Percentiles rank a stretch among this genome's conserved stretches.
Conservation (phyloP, 2,888 invertebrate genomes). For the Scaptomyza reducta region DNA sequence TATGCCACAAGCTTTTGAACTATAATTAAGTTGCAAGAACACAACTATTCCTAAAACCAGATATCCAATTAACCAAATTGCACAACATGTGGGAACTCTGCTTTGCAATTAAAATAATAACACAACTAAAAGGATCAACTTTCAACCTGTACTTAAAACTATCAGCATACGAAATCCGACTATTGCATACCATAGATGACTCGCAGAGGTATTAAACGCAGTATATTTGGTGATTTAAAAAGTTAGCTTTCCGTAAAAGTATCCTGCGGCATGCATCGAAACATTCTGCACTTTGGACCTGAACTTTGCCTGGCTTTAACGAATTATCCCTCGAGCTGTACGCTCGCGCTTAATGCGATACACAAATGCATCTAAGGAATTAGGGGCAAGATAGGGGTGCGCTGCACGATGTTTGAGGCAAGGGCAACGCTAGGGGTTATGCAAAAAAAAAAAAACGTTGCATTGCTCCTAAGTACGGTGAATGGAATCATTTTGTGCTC, state of each 20-base stretch:
- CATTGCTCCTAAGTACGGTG: conserved; percentile 26
- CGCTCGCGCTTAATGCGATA: conserved; percentile 49
- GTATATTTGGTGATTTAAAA: conserved; percentile 15
- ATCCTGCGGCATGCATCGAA: conserved; percentile 13
- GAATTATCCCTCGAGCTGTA: conserved; percentile 36
- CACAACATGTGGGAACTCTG: background rate
- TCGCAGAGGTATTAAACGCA: background rate
- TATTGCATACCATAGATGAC: background rate
- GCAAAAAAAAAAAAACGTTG: too few species aligned
- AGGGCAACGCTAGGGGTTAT: conserved; percentile 24
- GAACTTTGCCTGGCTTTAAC: conserved; percentile 72
- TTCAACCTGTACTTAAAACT: conserved; percentile 5
- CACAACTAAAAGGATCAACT: conserved; percentile 6
- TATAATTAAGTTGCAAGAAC: background rate
- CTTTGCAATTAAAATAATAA: conserved; percentile 1
- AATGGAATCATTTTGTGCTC: conserved; percentile 41
- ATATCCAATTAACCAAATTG: background rate
- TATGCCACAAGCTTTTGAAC: background rate
- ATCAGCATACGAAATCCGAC: background rate
- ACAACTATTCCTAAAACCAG: background rate
- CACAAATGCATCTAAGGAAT: conserved; percentile 54
- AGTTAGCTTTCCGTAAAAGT: conserved; percentile 2
- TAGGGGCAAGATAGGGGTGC: background rate
- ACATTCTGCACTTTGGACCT: conserved; percentile 53
- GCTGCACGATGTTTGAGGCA: conserved; percentile 22